Evolutionary conservation across 2,888 invertebrate species (phyloP), one percentile per base, ranked within the genome.

Genomic region (Ferrisia virgata): DNA sequence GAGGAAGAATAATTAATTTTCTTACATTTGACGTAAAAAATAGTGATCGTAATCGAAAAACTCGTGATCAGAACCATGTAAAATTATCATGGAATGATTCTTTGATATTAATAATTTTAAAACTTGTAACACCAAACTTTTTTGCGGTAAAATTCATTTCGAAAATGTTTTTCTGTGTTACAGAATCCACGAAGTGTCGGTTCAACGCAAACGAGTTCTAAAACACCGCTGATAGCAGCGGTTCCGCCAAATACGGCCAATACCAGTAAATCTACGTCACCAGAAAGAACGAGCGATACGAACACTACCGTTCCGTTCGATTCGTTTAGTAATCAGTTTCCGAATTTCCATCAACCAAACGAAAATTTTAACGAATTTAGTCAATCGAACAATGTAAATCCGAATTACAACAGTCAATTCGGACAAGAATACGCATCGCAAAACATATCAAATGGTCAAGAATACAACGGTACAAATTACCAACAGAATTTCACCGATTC

Each of bases 141-240:
- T n/a, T 39, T 39, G 5, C 39, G 39, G 6, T 39, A 39, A 39
- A 39, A 8, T 39, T 39, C 11, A 39, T 39, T 39, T 8, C 5
- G 6, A 5, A 39, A 39, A 39, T 5, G 39, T 39, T 39, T 39
- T 39, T 39, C 39, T 39, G 13, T 79, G n/a, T 84, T 36, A 5
- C 82, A 85, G 85, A 82, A 82, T 9, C 9, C 82, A 8, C 83
- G 84, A n/a, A n/a, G n/a, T 43, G 82, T 39, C 13, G 72, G 28
- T 15, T 80, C 80, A 28, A 84, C 82, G 9, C 85, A 85, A 72
- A 81, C 85, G 8, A 81, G 53, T 33, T 22, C 78, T 9, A 86
- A 86, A 69, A 82, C 86, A 11, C 86, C 86, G 11, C 85, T 86
- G n/a, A 85, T 86, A 13, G 86, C 86, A 9, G 85, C 86, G n/a